These are phyloP conservation scores for Nerophis ophidion DNA, from an alignment of 2,113 vertebrate genomes.

Conservation along the genomic window DNA sequence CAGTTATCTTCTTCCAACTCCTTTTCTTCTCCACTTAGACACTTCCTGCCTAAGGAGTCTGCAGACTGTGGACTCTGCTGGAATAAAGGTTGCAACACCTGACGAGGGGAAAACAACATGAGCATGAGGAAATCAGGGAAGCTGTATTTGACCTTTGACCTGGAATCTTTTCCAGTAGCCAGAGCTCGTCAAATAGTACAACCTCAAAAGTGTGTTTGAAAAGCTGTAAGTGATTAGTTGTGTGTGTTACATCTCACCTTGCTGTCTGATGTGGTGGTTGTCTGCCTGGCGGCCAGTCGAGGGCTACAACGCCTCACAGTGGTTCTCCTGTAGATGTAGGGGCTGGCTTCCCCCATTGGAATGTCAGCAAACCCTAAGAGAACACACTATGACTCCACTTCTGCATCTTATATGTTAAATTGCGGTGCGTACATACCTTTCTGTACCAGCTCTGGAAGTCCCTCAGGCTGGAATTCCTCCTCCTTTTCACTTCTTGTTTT, in stretches of 20 bases:
- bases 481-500: conserved; percentile 32
- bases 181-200: not conserved
- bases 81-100: conserved; percentile 34
- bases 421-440: conserved; percentile 66
- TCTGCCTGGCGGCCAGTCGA: conserved; percentile 52
- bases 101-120: not conserved
- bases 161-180: conserved; percentile 6
- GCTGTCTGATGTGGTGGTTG: conserved; percentile 27
- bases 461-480: conserved; percentile 67
- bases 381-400: not conserved
- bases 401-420: not conserved
- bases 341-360: conserved; percentile 73
- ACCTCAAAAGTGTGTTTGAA: not conserved
- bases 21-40: conserved; percentile 4
- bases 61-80: conserved; percentile 36
- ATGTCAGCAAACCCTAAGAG: conserved; percentile 80
- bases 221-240: not conserved
- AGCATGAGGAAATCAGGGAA: not conserved
- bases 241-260: conserved; percentile 22
- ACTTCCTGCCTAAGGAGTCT: conserved; percentile 35
- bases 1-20: conserved; percentile 70
- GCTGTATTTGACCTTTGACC: conserved; percentile 9
- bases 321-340: conserved; percentile 74
- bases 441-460: conserved; percentile 79
- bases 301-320: conserved; percentile 71